phyloP scores from a whole-genome alignment of 2,888 invertebrate species.

The Dryadula phaetusa region DNA sequence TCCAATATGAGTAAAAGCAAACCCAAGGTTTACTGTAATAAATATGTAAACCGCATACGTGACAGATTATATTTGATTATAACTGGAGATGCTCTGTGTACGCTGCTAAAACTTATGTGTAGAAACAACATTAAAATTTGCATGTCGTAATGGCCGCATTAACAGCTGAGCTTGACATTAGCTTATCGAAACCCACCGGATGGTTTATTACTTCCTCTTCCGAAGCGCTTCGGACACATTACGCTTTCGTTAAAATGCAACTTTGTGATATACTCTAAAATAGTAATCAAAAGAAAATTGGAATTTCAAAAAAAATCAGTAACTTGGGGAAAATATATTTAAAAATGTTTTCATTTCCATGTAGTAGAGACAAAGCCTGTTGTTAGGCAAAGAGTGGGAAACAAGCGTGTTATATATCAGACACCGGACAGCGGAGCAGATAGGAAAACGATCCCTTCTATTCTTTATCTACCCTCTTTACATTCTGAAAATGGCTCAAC shows the following conservation, averaged over 20 bases:
- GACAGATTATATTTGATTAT: background rate
- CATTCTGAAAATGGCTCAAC: too few relatives aligned
- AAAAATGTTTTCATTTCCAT: too few relatives aligned
- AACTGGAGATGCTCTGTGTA: background rate
- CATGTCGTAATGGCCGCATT: constrained; percentile 50
- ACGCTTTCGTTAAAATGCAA: constrained; percentile 38
- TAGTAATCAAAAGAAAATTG: constrained; percentile 13
- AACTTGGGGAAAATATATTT: too few relatives aligned
- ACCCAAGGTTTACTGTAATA: too few relatives aligned
- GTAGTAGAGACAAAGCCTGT: too few relatives aligned
- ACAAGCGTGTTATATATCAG: too few relatives aligned
- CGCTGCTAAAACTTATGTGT: constrained; percentile 26
- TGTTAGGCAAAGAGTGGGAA: too few relatives aligned
- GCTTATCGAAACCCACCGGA: constrained; percentile 54
- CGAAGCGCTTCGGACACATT: constrained; percentile 45
- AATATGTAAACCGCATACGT: background rate
- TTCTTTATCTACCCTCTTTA: too few relatives aligned
- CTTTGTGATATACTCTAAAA: constrained; percentile 19
- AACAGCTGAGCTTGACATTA: constrained; percentile 54
- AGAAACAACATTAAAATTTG: constrained; percentile 49
- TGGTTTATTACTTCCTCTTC: constrained; percentile 59
- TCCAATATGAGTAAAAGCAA: too few relatives aligned
- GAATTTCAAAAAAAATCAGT: background rate
- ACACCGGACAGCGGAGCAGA: too few relatives aligned
- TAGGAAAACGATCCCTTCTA: too few relatives aligned